These are phyloP conservation scores for Lagria hirta DNA, from an alignment of 2,888 invertebrate genomes.

Conservation along the genomic window DNA sequence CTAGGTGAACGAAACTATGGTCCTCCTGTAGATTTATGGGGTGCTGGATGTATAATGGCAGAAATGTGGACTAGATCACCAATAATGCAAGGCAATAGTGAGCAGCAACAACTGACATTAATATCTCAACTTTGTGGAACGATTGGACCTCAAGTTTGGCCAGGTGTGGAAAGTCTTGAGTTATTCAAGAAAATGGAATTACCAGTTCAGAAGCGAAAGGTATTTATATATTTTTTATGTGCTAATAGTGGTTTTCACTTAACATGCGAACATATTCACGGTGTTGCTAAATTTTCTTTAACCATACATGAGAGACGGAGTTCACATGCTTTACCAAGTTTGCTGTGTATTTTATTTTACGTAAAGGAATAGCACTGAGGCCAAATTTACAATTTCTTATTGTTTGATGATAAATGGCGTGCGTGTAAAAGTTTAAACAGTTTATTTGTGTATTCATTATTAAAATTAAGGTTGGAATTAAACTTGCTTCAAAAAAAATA, in stretches of 20 bases:
- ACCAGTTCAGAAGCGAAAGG: conserved; percentile 82
- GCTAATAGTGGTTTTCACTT: conserved; percentile 6
- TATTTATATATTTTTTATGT: conserved; percentile 46
- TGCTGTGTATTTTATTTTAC: no score
- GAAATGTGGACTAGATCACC: conserved; percentile 98
- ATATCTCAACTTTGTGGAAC: conserved; percentile 97
- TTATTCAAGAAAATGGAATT: conserved; percentile 86
- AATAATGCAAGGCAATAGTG: conserved; percentile 95
- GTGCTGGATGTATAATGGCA: conserved; percentile 99
- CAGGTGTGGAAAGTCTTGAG: conserved; percentile 86
- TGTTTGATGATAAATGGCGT: no score
- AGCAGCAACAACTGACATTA: conserved; percentile 91
- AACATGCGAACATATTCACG: conserved; percentile 1
- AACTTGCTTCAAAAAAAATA: no score
- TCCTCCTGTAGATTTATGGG: conserved; percentile 95
- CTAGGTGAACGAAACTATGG: conserved; percentile 92
- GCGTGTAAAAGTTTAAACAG: no score
- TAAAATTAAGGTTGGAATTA: no score
- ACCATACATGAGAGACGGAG: no score
- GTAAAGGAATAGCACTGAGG: no score
- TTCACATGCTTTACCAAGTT: no score
- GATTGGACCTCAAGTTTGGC: conserved; percentile 92
- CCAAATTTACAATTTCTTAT: no score
- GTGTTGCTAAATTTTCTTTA: neutral
- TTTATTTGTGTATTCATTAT: no score